Base-by-base conservation (phyloP, 2,888 invertebrate species). In the Campopleginae sp. region DNA sequence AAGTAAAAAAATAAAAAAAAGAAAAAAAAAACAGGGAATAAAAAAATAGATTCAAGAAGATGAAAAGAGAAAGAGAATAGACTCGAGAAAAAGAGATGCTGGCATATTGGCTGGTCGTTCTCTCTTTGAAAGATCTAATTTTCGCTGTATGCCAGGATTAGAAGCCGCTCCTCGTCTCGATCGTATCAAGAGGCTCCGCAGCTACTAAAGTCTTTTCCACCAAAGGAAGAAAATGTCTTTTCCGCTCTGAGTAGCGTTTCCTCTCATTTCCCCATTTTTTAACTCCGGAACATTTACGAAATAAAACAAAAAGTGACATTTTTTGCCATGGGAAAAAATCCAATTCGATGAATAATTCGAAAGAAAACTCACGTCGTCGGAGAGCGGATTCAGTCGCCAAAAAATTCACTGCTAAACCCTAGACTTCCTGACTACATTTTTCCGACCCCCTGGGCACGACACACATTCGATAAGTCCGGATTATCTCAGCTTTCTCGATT, bases 141-240 rank as follows among this genome's bases (percentile, higher is more conserved):
- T 92, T 92, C 91, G 90, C 91, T 91, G 89, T 92, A 91, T 92
- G 89, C 89, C 90, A 87, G 91, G 92, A 92, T 92, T 91, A 92
- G 91, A 92, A 91, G 92, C 90, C 91, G 85, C 91, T 84, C 68
- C 75, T 86, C 82, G 82, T 65, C 81, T 74, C 80, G 72, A 70
- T 87, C 84, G 80, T 77, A 87, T 75, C 66, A 68, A 72, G 70
- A 61, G 74, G 54, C 42, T 77, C 54, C 78, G 76, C 84, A 80
- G 63, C 77, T 85, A 86, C 70, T 84, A 86, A 75, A 84, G 86
- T 82, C 86, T 77, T 17, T 81, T 63, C 31, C 17, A 44, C 19
- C 81, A 63, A 61, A 68, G 42, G 31, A 63, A 72, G 68, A 51
- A 78, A 58, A 58, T 27, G 14, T 8, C 12, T 58, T 5, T 27